phyloP scores from a whole-genome alignment of 2,888 invertebrate species.

The Drosophila cognata region DNA sequence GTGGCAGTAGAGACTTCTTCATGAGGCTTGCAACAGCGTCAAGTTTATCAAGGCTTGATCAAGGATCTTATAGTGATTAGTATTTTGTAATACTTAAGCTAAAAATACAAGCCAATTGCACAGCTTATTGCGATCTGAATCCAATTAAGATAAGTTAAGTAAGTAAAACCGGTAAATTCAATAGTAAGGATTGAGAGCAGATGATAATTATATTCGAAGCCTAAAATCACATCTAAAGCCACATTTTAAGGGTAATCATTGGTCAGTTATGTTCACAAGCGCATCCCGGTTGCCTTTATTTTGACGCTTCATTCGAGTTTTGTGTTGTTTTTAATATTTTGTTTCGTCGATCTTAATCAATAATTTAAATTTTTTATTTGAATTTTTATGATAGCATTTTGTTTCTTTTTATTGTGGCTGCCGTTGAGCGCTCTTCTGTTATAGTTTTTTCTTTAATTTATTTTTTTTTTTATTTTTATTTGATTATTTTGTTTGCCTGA shows the following conservation, averaged over 20 bases:
- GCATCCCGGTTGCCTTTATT: slow-evolving; percentile 42
- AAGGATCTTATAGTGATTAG: background rate
- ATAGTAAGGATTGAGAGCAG: background rate
- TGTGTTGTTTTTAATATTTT: slow-evolving; percentile 65
- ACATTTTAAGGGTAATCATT: slow-evolving; percentile 22
- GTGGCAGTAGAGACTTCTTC: background rate
- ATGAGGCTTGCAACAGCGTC: background rate
- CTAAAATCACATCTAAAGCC: background rate
- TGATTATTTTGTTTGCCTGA: slow-evolving; percentile 45
- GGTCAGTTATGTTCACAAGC: slow-evolving; percentile 11
- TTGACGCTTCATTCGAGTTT: slow-evolving; percentile 52
- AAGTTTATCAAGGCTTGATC: background rate
- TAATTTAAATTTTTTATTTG: slow-evolving; percentile 80
- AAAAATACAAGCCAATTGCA: background rate
- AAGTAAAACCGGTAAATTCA: background rate
- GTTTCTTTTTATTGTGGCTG: slow-evolving; percentile 58
- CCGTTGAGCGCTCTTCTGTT: slow-evolving; percentile 25
- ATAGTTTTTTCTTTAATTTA: slow-evolving; percentile 42
- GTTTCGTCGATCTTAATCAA: slow-evolving; percentile 76
- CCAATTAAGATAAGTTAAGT: background rate
- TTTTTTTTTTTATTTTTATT: slow-evolving; percentile 45
- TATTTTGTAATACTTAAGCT: background rate
- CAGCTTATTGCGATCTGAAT: background rate
- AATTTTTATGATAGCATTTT: slow-evolving; percentile 69
- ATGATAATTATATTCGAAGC: background rate